Conservation (phyloP, 2,797 vertebrate species). For the Syngnathus acus region DNA sequence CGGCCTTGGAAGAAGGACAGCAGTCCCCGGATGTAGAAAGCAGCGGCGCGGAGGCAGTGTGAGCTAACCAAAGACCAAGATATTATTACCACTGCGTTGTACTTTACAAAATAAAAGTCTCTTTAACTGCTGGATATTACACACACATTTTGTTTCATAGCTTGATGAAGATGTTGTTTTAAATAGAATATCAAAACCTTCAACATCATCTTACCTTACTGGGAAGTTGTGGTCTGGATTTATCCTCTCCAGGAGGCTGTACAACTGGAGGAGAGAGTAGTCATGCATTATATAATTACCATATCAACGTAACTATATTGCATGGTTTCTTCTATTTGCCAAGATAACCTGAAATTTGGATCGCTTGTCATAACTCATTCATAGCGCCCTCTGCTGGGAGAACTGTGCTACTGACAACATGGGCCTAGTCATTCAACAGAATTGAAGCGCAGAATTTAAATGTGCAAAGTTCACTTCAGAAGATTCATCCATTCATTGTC, state of each 20-base stretch:
- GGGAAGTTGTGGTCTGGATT: constrained; percentile 98
- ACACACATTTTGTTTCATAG: background rate
- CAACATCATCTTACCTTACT: constrained; percentile 75
- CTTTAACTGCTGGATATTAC: background rate
- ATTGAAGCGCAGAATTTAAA: background rate
- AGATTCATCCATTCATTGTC: too few relatives aligned
- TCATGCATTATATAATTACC: background rate
- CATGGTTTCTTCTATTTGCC: background rate
- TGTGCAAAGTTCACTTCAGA: background rate
- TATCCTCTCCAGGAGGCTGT: constrained; percentile 93
- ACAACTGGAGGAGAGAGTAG: constrained; percentile 68
- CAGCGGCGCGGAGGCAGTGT: constrained; percentile 91
- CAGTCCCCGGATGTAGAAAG: constrained; percentile 95
- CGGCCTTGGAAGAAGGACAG: constrained; percentile 98
- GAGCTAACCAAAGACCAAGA: constrained; percentile 62
- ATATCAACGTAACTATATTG: background rate
- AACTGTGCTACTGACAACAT: background rate
- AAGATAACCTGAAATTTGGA: background rate
- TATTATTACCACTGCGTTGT: background rate
- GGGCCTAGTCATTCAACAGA: background rate
- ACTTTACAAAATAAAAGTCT: background rate
- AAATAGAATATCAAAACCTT: background rate
- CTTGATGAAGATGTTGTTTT: too few relatives aligned
- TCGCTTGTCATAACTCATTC: background rate
- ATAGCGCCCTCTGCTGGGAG: constrained; percentile 31